These are phyloP conservation scores for Mystacides longicornis DNA, from an alignment of 2,888 invertebrate species.

Conservation along the genomic window DNA sequence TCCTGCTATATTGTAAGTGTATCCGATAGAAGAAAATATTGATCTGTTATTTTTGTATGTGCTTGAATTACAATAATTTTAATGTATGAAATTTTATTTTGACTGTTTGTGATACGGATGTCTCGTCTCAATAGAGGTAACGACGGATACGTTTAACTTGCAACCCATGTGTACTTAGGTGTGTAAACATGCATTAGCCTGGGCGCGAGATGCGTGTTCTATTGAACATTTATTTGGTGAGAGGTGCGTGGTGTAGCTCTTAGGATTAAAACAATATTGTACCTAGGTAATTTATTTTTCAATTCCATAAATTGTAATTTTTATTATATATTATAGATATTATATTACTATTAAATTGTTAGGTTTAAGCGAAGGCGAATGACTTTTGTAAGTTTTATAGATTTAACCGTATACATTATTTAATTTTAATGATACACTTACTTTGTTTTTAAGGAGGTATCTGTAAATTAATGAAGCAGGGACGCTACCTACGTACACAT, in stretches of 20 bases:
- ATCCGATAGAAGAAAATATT: conserved; percentile 2
- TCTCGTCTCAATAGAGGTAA: too few relatives aligned
- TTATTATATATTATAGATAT: conserved; percentile 32
- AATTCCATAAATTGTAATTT: conserved; percentile 51
- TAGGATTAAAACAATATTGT: conserved; percentile 40
- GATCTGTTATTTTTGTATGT: conserved; percentile 1
- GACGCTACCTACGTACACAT: too few relatives aligned
- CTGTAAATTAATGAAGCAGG: too few relatives aligned
- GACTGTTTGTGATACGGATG: too few relatives aligned
- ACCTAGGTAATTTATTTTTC: conserved; percentile 55
- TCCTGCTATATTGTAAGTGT: too few relatives aligned
- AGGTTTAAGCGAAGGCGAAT: conserved; percentile 36
- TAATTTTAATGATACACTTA: conserved; percentile 21
- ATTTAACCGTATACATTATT: conserved; percentile 28
- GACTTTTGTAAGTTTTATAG: conserved; percentile 53
- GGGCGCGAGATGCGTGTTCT: too few relatives aligned
- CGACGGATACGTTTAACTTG: too few relatives aligned
- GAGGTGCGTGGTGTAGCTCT: conserved; percentile 13
- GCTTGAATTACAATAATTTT: too few relatives aligned
- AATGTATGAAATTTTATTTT: too few relatives aligned
- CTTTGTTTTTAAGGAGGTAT: not conserved
- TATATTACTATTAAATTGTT: conserved; percentile 25
- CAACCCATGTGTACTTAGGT: too few relatives aligned
- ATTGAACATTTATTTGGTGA: not conserved
- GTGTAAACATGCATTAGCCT: too few relatives aligned